Conservation (phyloP, 2,888 invertebrate species). For the Chrysotoxum bicinctum region DNA sequence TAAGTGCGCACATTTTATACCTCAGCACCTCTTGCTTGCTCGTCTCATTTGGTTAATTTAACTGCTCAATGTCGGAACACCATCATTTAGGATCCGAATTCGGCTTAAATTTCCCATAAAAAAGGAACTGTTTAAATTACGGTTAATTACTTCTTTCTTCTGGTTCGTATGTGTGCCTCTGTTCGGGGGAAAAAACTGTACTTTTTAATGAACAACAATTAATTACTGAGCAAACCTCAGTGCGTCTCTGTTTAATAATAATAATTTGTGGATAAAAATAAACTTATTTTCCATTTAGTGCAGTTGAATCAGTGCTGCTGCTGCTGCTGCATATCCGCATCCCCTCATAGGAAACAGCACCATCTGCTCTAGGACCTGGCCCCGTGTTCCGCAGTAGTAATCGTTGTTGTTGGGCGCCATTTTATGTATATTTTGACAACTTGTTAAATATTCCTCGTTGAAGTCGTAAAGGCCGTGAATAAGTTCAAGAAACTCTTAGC, state of each 20-base stretch:
- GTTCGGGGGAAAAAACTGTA: conserved; percentile 19
- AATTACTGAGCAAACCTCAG: conserved; percentile 47
- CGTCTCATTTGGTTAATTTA: conserved; percentile 69
- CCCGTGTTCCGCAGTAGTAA: background rate
- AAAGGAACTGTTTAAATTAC: conserved; percentile 27
- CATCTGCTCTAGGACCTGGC: conserved; percentile 44
- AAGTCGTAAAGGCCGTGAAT: background rate
- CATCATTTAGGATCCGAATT: conserved; percentile 30
- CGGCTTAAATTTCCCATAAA: conserved; percentile 64
- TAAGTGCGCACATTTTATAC: conserved; percentile 51
- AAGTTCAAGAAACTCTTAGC: conserved; percentile 59
- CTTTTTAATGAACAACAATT: conserved; percentile 62
- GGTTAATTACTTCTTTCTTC: background rate
- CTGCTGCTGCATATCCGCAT: conserved; percentile 1
- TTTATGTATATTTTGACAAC: conserved; percentile 70
- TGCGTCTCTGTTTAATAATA: conserved; percentile 36
- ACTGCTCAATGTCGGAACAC: conserved; percentile 33
- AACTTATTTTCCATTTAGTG: conserved; percentile 28
- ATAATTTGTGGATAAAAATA: conserved; percentile 52
- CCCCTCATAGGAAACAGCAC: background rate
- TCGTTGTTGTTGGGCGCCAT: conserved; percentile 19
- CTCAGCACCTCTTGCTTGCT: conserved; percentile 54
- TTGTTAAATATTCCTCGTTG: conserved; percentile 57
- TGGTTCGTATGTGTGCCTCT: background rate
- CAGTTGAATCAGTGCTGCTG: conserved; percentile 32